Conservation (phyloP, 2,797 vertebrate species). For the Enteromius treurensis region DNA sequence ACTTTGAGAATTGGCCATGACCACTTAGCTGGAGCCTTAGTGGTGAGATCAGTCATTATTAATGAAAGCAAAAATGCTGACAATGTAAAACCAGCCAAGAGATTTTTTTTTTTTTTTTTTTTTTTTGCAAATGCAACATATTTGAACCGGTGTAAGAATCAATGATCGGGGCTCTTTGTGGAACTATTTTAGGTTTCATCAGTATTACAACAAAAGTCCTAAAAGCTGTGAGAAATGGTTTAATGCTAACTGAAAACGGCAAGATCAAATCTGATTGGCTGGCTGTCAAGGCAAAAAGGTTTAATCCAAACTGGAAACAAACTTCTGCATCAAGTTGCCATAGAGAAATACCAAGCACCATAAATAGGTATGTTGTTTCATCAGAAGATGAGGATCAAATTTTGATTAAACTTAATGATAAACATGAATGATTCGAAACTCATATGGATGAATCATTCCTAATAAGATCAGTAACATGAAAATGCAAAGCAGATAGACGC, state of each 20-base stretch:
- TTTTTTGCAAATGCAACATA: constrained; percentile 27
- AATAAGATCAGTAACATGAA: neutral
- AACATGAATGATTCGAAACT: neutral
- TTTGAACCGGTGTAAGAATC: neutral
- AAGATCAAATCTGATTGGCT: neutral
- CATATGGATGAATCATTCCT: neutral
- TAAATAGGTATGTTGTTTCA: neutral
- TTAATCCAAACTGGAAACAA: neutral
- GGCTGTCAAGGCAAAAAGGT: neutral
- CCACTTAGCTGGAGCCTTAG: constrained; percentile 32
- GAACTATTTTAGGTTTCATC: neutral
- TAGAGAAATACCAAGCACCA: neutral
- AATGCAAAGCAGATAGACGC: neutral
- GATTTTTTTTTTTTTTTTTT: too few relatives aligned
- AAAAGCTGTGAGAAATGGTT: neutral
- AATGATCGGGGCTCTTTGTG: neutral
- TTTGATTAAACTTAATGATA: neutral
- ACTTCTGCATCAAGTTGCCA: neutral
- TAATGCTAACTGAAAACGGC: neutral
- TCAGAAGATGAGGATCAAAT: neutral
- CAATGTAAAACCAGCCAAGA: neutral
- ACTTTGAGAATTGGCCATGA: constrained; percentile 32
- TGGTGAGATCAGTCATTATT: constrained; percentile 35
- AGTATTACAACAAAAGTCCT: neutral
- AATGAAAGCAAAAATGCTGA: constrained; percentile 40